Evolutionary conservation across 2,888 invertebrate species (phyloP).

Genomic region (Coenonympha arcania): DNA sequence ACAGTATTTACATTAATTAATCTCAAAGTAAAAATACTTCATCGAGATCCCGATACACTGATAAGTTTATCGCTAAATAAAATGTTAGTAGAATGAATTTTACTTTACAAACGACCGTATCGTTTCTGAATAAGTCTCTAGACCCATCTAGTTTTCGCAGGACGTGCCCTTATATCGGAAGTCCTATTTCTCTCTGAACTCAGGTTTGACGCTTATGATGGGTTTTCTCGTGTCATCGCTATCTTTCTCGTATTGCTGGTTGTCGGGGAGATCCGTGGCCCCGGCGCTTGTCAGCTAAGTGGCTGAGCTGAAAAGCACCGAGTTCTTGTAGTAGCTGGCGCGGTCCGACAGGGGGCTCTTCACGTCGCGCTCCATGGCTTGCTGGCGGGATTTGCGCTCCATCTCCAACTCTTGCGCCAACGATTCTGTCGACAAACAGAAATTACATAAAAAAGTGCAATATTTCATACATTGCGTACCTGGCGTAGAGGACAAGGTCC

Average conservation of each 20-base stretch:
- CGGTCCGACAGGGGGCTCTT: constrained; percentile 89
- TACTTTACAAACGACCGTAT: constrained; percentile 34
- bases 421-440: constrained; percentile 78
- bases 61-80: constrained; percentile 45
- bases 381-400: constrained; percentile 88
- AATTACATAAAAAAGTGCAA: background rate
- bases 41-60: constrained; percentile 50
- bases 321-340: constrained; percentile 89
- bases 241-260: constrained; percentile 52
- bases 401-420: constrained; percentile 89
- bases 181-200: constrained; percentile 68
- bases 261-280: constrained; percentile 58
- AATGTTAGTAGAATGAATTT: constrained; percentile 40
- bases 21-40: constrained; percentile 53
- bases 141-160: too few species aligned
- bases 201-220: constrained; percentile 72
- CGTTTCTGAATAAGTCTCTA: constrained; percentile 29
- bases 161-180: constrained; percentile 4
- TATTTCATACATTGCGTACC: background rate
- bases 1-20: constrained; percentile 71
- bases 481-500: background rate
- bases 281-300: constrained; percentile 76
- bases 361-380: constrained; percentile 85
- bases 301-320: constrained; percentile 90
- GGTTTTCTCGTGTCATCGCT: constrained; percentile 64